phyloP scores from a whole-genome alignment of 2,888 invertebrate species.

The Galeopsomyia nigrocyanea region DNA sequence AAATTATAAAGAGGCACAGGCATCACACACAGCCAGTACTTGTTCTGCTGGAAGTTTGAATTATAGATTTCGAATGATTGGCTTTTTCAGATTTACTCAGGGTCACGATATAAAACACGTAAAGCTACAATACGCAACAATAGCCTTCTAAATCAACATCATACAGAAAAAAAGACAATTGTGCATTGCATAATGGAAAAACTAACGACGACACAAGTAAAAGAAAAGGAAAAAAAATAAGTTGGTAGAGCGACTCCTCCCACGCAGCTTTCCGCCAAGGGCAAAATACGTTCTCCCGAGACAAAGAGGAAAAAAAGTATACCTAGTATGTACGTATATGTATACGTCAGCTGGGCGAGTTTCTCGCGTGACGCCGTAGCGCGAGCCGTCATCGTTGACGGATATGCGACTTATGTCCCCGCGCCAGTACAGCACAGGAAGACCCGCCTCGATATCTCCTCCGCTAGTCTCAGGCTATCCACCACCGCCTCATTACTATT shows the following conservation, averaged over 20 bases:
- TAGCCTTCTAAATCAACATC: too few relatives aligned
- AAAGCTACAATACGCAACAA: too few relatives aligned
- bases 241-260: not conserved
- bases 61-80: constrained; percentile 7
- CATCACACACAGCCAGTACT: not conserved
- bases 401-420: constrained; percentile 7
- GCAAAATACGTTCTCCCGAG: not conserved
- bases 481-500: constrained; percentile 60
- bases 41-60: constrained; percentile 13
- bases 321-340: constrained; percentile 43
- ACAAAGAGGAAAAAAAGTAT: constrained; percentile 24
- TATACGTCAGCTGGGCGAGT: constrained; percentile 63
- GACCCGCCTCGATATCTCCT: constrained; percentile 58
- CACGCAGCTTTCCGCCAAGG: too few relatives aligned
- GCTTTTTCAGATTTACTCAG: not conserved
- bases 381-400: constrained; percentile 53
- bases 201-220: not conserved
- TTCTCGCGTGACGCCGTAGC: constrained; percentile 61
- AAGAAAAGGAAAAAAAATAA: constrained; percentile 1
- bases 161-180: too few relatives aligned
- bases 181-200: not conserved
- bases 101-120: not conserved
- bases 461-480: too few relatives aligned
- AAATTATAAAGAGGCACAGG: constrained; percentile 9
- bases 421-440: constrained; percentile 47